Evolutionary conservation across 2,113 vertebrate genomes (phyloP).

Genomic region (Ctenomys sociabilis): DNA sequence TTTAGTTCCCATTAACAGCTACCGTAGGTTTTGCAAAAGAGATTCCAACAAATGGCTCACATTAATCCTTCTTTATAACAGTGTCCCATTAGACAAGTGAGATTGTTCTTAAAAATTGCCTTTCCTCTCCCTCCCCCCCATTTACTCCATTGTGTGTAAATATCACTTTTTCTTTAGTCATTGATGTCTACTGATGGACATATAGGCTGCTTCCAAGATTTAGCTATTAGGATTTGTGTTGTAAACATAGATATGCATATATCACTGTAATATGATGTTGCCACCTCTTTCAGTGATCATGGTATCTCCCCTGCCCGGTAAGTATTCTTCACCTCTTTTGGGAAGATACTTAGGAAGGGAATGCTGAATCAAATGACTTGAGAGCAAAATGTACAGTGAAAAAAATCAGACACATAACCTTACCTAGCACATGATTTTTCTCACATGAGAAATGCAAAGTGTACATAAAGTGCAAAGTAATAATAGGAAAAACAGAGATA

Average conservation of each 20-base stretch:
- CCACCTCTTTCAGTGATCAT: too few relatives aligned
- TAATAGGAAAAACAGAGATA: neutral
- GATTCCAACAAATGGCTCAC: neutral
- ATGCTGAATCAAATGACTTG: neutral
- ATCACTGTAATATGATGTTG: neutral
- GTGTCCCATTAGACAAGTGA: slow-evolving; percentile 45
- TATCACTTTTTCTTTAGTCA: neutral
- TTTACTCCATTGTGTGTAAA: neutral
- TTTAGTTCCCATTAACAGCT: neutral
- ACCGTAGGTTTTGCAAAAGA: neutral
- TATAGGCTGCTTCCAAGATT: neutral
- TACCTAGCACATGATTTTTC: neutral
- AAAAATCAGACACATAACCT: neutral
- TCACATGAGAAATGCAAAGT: neutral
- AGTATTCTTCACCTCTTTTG: neutral
- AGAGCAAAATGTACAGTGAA: neutral
- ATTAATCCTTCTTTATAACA: neutral
- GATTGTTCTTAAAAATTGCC: slow-evolving; percentile 76
- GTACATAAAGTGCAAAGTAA: neutral
- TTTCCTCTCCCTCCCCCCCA: neutral
- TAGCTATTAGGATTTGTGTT: neutral
- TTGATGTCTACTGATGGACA: neutral
- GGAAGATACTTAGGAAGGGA: neutral
- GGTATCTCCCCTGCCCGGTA: too few relatives aligned
- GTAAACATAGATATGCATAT: neutral